Percentiles rank a stretch among this genome's conserved stretches.
phyloP scores from a whole-genome alignment of 1,140 invertebrate species.

The Conus betulinus region DNA sequence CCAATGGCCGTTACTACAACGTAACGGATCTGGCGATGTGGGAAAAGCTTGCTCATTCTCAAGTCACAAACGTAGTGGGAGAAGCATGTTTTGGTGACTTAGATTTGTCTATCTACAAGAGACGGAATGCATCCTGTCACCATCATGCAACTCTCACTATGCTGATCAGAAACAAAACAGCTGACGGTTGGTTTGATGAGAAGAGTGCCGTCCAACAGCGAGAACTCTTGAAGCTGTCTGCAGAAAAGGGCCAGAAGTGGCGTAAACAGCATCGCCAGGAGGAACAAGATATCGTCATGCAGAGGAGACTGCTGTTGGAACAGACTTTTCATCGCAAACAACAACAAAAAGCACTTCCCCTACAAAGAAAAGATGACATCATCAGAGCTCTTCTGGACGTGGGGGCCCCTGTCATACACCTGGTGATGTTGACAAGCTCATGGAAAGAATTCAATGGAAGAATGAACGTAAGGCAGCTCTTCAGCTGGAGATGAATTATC shows the following conservation, averaged over 20 bases:
- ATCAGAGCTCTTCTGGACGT: not conserved
- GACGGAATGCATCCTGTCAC: too few species aligned
- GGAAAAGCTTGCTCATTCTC: too few species aligned
- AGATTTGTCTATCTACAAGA: too few species aligned
- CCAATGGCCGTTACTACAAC: slow-evolving; percentile 17
- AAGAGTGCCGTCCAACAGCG: too few species aligned
- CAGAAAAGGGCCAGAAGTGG: too few species aligned
- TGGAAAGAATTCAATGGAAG: not conserved
- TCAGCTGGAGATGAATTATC: slow-evolving; percentile 7
- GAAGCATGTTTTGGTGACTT: too few species aligned
- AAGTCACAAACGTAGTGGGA: too few species aligned
- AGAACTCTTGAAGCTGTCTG: too few species aligned
- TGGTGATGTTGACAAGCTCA: not conserved
- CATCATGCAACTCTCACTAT: too few species aligned
- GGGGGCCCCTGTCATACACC: slow-evolving; percentile 9
- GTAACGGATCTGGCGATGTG: too few species aligned
- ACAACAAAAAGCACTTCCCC: not conserved
- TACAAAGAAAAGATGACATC: not conserved
- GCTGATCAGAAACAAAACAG: too few species aligned
- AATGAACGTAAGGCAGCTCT: not conserved
- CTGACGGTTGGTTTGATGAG: too few species aligned
- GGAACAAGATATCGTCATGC: not conserved
- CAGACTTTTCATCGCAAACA: not conserved
- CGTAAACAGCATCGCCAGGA: not conserved
- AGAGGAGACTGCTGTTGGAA: not conserved